Conservation (phyloP, 2,888 invertebrate species). For the Tachina fera region DNA sequence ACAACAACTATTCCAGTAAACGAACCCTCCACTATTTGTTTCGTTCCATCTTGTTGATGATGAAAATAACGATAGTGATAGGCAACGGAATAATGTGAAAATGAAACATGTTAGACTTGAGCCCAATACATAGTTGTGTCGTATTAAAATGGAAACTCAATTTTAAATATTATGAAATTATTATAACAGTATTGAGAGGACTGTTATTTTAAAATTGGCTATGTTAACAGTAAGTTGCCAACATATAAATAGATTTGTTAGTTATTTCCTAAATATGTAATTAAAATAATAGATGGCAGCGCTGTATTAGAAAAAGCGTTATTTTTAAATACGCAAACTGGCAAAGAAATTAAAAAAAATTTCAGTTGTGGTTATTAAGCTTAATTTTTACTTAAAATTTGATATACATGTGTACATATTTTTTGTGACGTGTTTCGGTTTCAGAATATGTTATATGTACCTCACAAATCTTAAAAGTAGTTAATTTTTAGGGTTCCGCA, state of each 20-base stretch:
- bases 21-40: slow-evolving; percentile 27
- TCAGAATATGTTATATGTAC: too few relatives aligned
- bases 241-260: not conserved
- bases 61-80: slow-evolving; percentile 21
- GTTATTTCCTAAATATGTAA: not conserved
- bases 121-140: slow-evolving; percentile 9
- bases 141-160: not conserved
- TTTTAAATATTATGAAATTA: slow-evolving; percentile 1
- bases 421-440: too few relatives aligned
- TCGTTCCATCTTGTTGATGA: slow-evolving; percentile 20
- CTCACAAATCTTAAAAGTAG: too few relatives aligned
- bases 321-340: not conserved
- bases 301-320: not conserved
- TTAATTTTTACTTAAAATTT: too few relatives aligned
- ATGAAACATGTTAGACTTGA: slow-evolving; percentile 21
- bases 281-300: slow-evolving; percentile 14
- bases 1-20: slow-evolving; percentile 14
- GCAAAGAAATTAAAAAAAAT: not conserved
- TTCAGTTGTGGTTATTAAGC: too few relatives aligned
- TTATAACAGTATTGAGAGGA: not conserved
- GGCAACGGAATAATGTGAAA: slow-evolving; percentile 5
- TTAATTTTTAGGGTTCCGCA: too few relatives aligned
- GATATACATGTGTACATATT: too few relatives aligned
- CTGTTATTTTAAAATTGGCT: not conserved
- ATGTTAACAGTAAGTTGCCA: slow-evolving; percentile 32